A percentile compares a stretch with the other conserved stretches of the same genome.
Conservation (phyloP, 2,113 vertebrate species). For the Reinhardtius hippoglossoides region DNA sequence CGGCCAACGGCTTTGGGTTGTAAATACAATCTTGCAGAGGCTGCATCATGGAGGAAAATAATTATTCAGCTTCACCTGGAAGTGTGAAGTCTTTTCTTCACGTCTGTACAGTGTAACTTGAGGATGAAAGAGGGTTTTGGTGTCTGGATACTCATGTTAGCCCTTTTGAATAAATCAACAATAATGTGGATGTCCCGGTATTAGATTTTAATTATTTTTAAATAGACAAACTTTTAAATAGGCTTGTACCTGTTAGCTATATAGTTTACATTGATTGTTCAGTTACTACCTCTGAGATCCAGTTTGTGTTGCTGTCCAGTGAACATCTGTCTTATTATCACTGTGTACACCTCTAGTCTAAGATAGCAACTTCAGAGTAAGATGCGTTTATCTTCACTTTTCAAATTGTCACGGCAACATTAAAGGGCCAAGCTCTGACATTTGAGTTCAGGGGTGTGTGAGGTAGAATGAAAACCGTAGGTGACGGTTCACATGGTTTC, state of each 20-base stretch:
- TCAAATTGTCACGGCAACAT: no score
- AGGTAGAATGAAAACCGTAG: constrained; percentile 26
- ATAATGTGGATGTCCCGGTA: no score
- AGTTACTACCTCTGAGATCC: no score
- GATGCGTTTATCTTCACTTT: no score
- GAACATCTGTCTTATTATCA: no score
- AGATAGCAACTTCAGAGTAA: not conserved
- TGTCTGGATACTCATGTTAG: not conserved
- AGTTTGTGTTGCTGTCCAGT: not conserved
- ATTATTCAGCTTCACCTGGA: not conserved
- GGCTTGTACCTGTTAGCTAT: no score
- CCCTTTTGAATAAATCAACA: not conserved
- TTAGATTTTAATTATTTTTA: no score
- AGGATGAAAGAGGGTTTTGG: not conserved
- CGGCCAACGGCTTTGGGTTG: not conserved
- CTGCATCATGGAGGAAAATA: no score
- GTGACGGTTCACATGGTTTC: constrained; percentile 46
- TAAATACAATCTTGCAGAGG: not conserved
- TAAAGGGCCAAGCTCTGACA: not conserved
- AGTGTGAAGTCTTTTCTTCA: not conserved
- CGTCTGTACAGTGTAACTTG: not conserved
- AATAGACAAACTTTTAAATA: no score
- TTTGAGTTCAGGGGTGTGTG: not conserved
- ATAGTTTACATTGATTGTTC: no score
- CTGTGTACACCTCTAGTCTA: no score